phyloP scores from a whole-genome alignment of 2,113 vertebrate genomes.

The Aphelocoma coerulescens region DNA sequence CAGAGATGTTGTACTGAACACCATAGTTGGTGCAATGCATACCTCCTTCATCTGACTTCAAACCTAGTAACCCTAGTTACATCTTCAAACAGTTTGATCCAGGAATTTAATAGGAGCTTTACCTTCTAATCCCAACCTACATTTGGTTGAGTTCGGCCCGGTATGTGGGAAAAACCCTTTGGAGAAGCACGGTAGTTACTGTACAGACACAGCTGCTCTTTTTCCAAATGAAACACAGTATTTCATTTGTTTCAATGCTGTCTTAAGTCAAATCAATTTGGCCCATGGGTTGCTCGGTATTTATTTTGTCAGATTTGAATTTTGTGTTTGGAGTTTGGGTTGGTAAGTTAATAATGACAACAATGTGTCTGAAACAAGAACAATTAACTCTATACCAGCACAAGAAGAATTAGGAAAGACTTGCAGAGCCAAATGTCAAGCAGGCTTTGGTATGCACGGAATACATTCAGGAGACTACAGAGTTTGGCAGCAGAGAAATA shows the following conservation, averaged over 20 bases:
- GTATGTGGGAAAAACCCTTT: neutral
- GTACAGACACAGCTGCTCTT: neutral
- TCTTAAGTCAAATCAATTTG: conserved; percentile 59
- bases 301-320: conserved; percentile 45
- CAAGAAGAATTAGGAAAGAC: neutral
- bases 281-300: neutral
- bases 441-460: neutral
- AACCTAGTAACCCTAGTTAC: neutral
- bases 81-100: neutral
- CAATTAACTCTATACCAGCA: neutral
- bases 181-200: conserved; percentile 13
- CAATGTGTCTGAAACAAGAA: conserved; percentile 9
- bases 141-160: neutral
- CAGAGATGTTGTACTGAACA: neutral
- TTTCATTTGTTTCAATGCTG: conserved; percentile 41
- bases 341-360: conserved; percentile 46
- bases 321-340: neutral
- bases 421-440: neutral
- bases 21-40: neutral
- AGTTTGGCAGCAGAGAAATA: neutral
- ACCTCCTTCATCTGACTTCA: neutral
- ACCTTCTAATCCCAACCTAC: neutral
- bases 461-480: neutral
- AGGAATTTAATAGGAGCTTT: neutral
- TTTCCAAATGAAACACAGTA: conserved; percentile 55